These are phyloP conservation scores for Eristalis intricaria DNA, from an alignment of 2,888 invertebrate genomes.

Conservation along the genomic window DNA sequence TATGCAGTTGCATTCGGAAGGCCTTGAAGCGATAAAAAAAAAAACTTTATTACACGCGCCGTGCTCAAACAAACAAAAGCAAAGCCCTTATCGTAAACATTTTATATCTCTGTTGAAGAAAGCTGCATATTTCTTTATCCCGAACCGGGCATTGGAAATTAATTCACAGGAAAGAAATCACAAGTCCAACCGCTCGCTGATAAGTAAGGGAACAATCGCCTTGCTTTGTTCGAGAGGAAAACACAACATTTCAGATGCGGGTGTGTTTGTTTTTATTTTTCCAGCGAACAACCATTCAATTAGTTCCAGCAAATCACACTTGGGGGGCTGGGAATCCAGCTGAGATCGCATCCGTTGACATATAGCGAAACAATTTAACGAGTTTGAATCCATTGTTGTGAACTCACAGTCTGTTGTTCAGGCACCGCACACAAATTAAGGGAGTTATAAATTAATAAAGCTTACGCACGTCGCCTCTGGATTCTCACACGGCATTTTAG, in stretches of 20 bases:
- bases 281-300: neutral
- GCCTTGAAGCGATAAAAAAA: neutral
- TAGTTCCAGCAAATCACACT: neutral
- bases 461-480: neutral
- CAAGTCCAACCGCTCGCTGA: neutral
- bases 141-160: neutral
- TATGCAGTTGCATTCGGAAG: neutral
- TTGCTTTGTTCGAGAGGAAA: neutral
- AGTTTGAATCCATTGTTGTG: neutral
- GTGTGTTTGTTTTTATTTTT: too few species aligned
- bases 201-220: neutral
- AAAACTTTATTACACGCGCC: neutral
- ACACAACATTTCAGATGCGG: neutral
- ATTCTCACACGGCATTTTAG: slow-evolving; percentile 1
- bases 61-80: neutral
- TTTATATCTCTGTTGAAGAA: neutral
- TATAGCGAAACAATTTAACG: neutral
- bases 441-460: slow-evolving; percentile 4
- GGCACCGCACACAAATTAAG: neutral
- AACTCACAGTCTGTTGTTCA: neutral
- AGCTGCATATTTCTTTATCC: neutral
- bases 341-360: neutral
- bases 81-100: neutral
- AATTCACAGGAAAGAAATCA: neutral
- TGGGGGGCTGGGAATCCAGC: neutral